Evolutionary conservation across 2,113 vertebrate species (phyloP).

Genomic region (Gallinago media): DNA sequence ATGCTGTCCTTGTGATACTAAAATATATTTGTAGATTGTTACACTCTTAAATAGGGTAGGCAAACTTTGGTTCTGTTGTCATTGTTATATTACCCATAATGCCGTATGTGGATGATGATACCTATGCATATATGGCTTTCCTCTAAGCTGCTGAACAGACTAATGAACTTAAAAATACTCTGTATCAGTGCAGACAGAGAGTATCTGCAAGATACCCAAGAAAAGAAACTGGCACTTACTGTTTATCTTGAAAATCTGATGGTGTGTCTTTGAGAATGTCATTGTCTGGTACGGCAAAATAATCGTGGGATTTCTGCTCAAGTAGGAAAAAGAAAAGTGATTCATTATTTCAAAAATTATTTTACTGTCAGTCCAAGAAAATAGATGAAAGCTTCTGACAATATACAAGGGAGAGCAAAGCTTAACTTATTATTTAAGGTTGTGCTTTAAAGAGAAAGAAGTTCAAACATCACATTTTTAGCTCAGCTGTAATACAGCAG

Average conservation of each 20-base stretch:
- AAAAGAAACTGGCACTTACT: conserved; percentile 56
- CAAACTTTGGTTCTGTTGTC: neutral
- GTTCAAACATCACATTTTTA: conserved; percentile 78
- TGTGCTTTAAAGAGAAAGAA: conserved; percentile 66
- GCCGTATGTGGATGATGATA: neutral
- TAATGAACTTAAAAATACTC: conserved; percentile 41
- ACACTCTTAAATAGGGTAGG: neutral
- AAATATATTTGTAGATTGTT: neutral
- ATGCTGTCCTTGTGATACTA: neutral
- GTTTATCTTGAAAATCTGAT: conserved; percentile 68
- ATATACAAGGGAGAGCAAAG: conserved; percentile 48
- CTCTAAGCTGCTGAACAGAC: neutral
- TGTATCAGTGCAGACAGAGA: neutral
- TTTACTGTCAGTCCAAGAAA: conserved; percentile 63
- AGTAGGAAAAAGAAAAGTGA: conserved; percentile 66
- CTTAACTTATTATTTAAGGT: conserved; percentile 73
- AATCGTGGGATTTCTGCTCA: conserved; percentile 72
- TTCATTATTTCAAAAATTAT: conserved; percentile 80
- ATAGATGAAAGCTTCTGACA: conserved; percentile 73
- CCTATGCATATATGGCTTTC: neutral
- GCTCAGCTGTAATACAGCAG: conserved; percentile 49
- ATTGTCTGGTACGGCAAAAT: conserved; percentile 74
- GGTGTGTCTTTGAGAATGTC: conserved; percentile 68
- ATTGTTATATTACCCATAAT: neutral
- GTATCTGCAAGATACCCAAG: neutral